A percentile compares a stretch with the other conserved stretches of the same genome.
phyloP scores from a whole-genome alignment of 2,888 invertebrate genomes.

The Patella ulyssiponensis region DNA sequence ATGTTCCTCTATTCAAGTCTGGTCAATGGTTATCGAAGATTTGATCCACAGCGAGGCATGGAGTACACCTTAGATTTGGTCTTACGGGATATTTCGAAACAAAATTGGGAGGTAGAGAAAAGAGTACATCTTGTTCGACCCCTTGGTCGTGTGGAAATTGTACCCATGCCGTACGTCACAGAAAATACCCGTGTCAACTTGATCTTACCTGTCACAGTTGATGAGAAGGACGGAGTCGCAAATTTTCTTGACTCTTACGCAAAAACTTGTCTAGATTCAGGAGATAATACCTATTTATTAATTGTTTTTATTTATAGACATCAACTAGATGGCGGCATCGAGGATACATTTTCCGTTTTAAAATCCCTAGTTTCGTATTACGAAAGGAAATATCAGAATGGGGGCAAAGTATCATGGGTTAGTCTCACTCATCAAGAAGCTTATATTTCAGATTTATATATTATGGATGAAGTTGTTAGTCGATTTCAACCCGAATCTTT shows the following conservation, averaged over 20 bases:
- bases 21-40: conserved; percentile 81
- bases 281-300: conserved; percentile 84
- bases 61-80: conserved; percentile 83
- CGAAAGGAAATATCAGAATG: conserved; percentile 79
- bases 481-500: conserved; percentile 80
- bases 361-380: conserved; percentile 79
- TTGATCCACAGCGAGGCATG: conserved; percentile 88
- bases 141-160: conserved; percentile 87
- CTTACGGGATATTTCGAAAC: conserved; percentile 50
- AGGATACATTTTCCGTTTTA: conserved; percentile 77
- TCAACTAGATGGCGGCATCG: conserved; percentile 35
- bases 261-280: conserved; percentile 81
- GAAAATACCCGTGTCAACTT: conserved; percentile 89
- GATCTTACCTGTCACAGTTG: conserved; percentile 79
- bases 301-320: conserved; percentile 78
- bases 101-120: conserved; percentile 48
- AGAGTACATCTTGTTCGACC: conserved; percentile 87
- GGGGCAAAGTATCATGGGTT: conserved; percentile 76
- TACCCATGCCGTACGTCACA: conserved; percentile 95
- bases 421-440: conserved; percentile 62
- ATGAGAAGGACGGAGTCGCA: conserved; percentile 75
- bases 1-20: conserved; percentile 72
- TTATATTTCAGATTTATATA: conserved; percentile 74
- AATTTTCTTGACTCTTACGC: conserved; percentile 84
- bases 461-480: conserved; percentile 80